Conservation (phyloP, 37 sponge, comb jelly and placozoan genomes). For the Ephydatia muelleri region DNA sequence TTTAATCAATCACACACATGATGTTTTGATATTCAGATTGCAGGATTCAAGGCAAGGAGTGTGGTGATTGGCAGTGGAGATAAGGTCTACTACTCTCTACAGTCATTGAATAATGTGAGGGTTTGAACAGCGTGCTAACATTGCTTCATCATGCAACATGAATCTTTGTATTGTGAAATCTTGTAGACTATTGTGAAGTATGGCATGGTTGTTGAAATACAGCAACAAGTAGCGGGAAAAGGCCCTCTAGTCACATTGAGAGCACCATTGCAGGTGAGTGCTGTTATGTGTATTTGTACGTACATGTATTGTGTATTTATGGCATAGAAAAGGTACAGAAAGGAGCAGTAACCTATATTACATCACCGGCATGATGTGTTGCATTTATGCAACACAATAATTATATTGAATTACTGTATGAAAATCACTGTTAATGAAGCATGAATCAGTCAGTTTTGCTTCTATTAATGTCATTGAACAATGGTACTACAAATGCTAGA, state of each 20-base stretch:
- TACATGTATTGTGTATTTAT: neutral
- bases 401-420: no score
- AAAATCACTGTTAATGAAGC: no score
- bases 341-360: no score
- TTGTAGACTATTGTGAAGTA: neutral
- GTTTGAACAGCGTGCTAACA: neutral
- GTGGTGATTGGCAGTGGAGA: constrained; percentile 32
- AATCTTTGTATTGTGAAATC: neutral
- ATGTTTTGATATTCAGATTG: constrained; percentile 12
- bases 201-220: constrained; percentile 66
- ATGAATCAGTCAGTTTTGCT: no score
- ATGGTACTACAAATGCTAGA: no score
- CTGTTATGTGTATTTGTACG: neutral
- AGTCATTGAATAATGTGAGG: neutral
- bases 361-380: no score
- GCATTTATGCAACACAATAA: no score
- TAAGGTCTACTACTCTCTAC: constrained; percentile 46
- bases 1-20: no score
- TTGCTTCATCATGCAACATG: neutral
- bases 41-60: constrained; percentile 14
- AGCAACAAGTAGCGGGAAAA: neutral
- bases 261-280: constrained; percentile 57
- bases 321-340: neutral
- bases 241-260: constrained; percentile 36
- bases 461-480: no score